Base-by-base conservation (phyloP, 2,113 vertebrate genomes). In the Myxocyprinus asiaticus region DNA sequence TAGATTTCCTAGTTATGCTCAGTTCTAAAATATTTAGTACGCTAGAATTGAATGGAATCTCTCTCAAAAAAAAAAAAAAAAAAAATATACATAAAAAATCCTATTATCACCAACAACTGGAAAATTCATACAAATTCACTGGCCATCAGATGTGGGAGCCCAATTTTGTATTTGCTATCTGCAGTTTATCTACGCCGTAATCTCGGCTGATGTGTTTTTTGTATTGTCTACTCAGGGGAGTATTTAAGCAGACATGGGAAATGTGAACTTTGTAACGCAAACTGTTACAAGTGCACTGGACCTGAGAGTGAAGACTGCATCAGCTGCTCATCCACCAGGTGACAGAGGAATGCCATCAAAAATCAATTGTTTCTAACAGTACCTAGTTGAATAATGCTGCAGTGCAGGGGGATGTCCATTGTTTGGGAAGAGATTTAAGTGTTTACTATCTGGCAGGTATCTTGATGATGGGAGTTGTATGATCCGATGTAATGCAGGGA, bases 251-350 rank as follows among this genome's bases (percentile, higher is more conserved):
- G 67, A 51, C 80, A 74, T 4, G 89, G 84, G n/a, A 81, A 61
- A 17, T 98, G 96, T 83, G 92, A 86, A 53, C 67, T 83, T 64
- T 99, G 97, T 84, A 92, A 95, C 2, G 65, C 50, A 51, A 93
- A 92, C 0, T 99, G 97, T 86, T 82, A 84, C 87, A 92, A 85
- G 72, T 98, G 97, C 85, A 72, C 55, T 5, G 97, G 96, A 51
- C 95, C 96, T 0, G 86, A 91, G 82, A 74, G 4, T 0, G 86
- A 94, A 50, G 88, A 94, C 80, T 99, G 96, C 89, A 94, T 90
- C 74, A 91, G 86, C 86, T 98, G 96, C 76, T 71, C 86, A 0
- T 0, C 0, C 1, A 86, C 91, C 80, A 91, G 95, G 97, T 98
- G 88, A 92, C 88, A 66, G 7, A 2, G 22, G 22, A 33, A 1